These are phyloP conservation scores for Pristionchus arcanus DNA, from an alignment of 2,888 invertebrate genomes.

Conservation along the genomic window DNA sequence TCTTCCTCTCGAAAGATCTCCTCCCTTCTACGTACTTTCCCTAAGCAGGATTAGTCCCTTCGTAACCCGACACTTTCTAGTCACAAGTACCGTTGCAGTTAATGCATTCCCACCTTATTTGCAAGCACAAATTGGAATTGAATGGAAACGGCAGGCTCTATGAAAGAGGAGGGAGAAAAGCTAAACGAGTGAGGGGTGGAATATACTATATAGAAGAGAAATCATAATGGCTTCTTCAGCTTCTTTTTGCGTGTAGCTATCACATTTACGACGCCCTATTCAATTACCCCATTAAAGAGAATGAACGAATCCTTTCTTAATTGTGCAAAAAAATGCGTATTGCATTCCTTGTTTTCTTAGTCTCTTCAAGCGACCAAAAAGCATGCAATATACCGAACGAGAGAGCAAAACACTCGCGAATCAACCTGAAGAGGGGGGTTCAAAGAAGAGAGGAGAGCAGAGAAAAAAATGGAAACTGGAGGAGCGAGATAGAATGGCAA, in stretches of 20 bases:
- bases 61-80: neutral
- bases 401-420: neutral
- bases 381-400: too few species aligned
- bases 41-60: constrained; percentile 29
- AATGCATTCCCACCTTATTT: neutral
- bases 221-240: neutral
- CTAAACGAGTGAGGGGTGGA: neutral
- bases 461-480: neutral
- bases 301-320: neutral
- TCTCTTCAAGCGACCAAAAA: neutral
- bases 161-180: neutral
- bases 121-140: neutral
- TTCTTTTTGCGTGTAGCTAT: neutral
- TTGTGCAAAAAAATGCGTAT: neutral
- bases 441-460: neutral
- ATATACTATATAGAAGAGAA: neutral
- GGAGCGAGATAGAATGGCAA: neutral
- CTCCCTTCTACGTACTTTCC: constrained; percentile 28
- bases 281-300: neutral
- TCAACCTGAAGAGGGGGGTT: neutral
- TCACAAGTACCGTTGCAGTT: neutral
- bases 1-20: constrained; percentile 8
- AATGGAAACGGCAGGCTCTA: neutral
- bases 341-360: neutral
- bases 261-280: neutral